Percentiles rank a stretch among this genome's conserved stretches.
Evolutionary conservation across 1,140 invertebrate genomes (phyloP).

Genomic region (Pectinophora gossypiella): DNA sequence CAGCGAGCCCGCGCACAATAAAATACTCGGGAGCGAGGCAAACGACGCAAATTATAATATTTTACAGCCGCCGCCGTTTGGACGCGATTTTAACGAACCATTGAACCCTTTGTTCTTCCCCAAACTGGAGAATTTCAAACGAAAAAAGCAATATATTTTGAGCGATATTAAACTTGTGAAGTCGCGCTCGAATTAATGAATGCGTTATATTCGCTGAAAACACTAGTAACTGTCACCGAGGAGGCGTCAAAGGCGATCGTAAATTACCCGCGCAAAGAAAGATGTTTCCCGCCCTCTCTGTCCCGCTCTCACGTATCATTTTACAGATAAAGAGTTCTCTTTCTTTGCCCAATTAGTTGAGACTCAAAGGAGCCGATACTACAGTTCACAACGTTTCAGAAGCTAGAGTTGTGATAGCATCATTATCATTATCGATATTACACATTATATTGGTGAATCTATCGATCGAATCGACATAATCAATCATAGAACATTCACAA

Average conservation of each 20-base stretch:
- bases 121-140: constrained; percentile 23
- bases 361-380: constrained; percentile 44
- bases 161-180: constrained; percentile 36
- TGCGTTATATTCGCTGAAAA: constrained; percentile 52
- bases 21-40: constrained; percentile 2
- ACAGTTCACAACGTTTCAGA: neutral
- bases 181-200: constrained; percentile 39
- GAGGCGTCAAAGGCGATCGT: constrained; percentile 50
- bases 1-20: too few species aligned
- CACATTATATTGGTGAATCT: too few species aligned
- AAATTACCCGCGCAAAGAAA: constrained; percentile 55
- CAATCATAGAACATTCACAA: too few species aligned
- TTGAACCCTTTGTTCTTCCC: constrained; percentile 44
- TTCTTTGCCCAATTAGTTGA: constrained; percentile 49
- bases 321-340: constrained; percentile 23
- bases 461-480: neutral
- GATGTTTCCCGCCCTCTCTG: constrained; percentile 50
- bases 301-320: constrained; percentile 18
- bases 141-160: constrained; percentile 37
- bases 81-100: constrained; percentile 45
- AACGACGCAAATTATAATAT: constrained; percentile 27
- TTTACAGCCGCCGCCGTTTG: constrained; percentile 16
- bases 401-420: neutral
- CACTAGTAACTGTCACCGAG: constrained; percentile 62
- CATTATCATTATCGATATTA: neutral